phyloP scores from a whole-genome alignment of 1,140 invertebrate genomes.

The Notospermus geniculatus region DNA sequence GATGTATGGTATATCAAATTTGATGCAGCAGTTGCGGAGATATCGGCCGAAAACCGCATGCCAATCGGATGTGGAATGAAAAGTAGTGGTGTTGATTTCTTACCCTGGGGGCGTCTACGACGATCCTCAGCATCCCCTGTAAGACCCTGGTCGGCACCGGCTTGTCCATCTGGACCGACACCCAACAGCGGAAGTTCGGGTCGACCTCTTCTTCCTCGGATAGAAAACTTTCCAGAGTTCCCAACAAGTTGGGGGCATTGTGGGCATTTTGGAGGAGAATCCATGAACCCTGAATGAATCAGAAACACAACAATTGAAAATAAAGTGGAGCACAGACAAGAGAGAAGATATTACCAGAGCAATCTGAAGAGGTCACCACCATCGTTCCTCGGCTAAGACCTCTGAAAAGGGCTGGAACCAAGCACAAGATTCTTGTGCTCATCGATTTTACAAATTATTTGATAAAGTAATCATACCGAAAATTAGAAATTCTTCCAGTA shows the following conservation, averaged over 20 bases:
- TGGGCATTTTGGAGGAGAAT: slow-evolving; percentile 53
- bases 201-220: slow-evolving; percentile 34
- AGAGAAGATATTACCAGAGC: too few relatives aligned
- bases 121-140: slow-evolving; percentile 41
- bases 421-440: neutral
- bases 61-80: too few relatives aligned
- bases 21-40: too few relatives aligned
- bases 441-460: too few relatives aligned
- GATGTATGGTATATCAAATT: too few relatives aligned
- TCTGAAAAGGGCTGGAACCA: neutral
- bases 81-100: slow-evolving; percentile 1
- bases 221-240: slow-evolving; percentile 42
- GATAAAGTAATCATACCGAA: too few relatives aligned
- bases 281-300: slow-evolving; percentile 44
- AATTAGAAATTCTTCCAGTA: too few relatives aligned
- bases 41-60: too few relatives aligned
- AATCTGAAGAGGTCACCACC: too few relatives aligned
- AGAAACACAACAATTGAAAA: neutral
- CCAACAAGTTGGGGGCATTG: slow-evolving; percentile 46
- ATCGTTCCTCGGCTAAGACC: too few relatives aligned
- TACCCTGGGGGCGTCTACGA: slow-evolving; percentile 51
- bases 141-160: slow-evolving; percentile 41
- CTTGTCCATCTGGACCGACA: slow-evolving; percentile 37
- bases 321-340: neutral
- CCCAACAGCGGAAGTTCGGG: slow-evolving; percentile 50